Conservation (phyloP, 30 jellyfish, hydroid and myxozoan genomes). For the Turritopsis dohrnii region DNA sequence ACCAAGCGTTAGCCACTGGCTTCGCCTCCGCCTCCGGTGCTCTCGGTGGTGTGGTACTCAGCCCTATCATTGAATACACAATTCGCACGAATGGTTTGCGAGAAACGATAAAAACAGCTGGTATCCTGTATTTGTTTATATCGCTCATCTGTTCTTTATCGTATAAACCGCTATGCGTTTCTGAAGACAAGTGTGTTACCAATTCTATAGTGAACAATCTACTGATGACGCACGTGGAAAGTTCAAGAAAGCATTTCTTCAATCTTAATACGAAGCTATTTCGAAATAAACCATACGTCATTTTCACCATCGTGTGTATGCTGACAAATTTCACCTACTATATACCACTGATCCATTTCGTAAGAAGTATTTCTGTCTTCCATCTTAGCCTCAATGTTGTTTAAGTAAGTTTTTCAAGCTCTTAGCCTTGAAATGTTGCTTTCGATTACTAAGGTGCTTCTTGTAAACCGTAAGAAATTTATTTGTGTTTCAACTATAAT, state of each 20-base stretch:
- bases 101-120: conserved; percentile 57
- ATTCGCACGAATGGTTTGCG: conserved; percentile 55
- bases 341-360: conserved; percentile 87
- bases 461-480: no score
- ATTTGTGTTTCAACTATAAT: no score
- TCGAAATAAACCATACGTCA: conserved; percentile 41
- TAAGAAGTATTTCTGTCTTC: neutral
- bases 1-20: conserved; percentile 78
- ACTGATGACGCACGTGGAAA: neutral
- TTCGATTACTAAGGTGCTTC: no score
- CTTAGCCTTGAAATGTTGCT: no score
- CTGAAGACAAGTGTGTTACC: neutral
- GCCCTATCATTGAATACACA: conserved; percentile 53
- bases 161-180: conserved; percentile 27
- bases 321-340: conserved; percentile 75
- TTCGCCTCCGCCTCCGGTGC: conserved; percentile 79
- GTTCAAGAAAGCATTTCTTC: conserved; percentile 21
- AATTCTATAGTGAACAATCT: conserved; percentile 4
- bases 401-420: no score
- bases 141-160: conserved; percentile 59
- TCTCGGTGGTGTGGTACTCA: conserved; percentile 80
- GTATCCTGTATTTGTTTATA: conserved; percentile 39
- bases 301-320: conserved; percentile 63
- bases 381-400: no score
- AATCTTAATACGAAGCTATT: conserved; percentile 36